A percentile compares a stretch with the other conserved stretches of the same genome.
These are phyloP conservation scores for Mellilla xanthometata DNA, from an alignment of 2,888 invertebrate genomes.

Conservation along the genomic window DNA sequence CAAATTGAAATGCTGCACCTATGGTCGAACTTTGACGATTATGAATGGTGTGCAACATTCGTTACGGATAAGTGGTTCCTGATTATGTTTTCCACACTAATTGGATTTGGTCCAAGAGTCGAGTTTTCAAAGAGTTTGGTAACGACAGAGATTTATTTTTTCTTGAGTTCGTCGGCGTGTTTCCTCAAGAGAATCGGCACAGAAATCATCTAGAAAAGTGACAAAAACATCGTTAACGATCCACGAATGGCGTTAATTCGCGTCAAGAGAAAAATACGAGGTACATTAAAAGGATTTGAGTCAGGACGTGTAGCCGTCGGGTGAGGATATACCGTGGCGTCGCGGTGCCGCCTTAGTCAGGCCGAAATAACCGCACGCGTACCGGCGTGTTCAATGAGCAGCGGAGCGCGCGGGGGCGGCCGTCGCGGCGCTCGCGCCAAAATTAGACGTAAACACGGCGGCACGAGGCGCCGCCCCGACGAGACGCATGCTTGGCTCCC, in stretches of 20 bases:
- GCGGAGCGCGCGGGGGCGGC: constrained; percentile 59
- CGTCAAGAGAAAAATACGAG: neutral
- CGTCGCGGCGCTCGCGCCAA: constrained; percentile 79
- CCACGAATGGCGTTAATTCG: neutral
- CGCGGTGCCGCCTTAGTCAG: constrained; percentile 57
- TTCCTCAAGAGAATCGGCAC: no score
- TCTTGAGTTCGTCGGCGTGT: no score
- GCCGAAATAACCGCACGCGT: constrained; percentile 76
- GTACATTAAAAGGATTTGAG: constrained; percentile 6
- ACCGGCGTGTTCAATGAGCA: constrained; percentile 74
- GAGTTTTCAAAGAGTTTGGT: no score
- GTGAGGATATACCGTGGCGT: constrained; percentile 53
- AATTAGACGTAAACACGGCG: constrained; percentile 81
- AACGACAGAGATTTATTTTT: no score
- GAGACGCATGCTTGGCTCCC: constrained; percentile 32
- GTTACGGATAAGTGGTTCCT: neutral
- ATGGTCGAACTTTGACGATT: neutral
- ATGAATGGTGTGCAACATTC: neutral
- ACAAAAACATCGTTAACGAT: neutral
- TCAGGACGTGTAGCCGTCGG: constrained; percentile 27
- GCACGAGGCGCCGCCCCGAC: constrained; percentile 68
- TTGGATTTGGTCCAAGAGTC: neutral
- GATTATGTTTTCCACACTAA: no score
- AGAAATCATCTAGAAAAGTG: no score
- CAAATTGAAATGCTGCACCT: neutral